Evolutionary conservation across 2,113 vertebrate species (phyloP).

Genomic region (Mus musculus): DNA sequence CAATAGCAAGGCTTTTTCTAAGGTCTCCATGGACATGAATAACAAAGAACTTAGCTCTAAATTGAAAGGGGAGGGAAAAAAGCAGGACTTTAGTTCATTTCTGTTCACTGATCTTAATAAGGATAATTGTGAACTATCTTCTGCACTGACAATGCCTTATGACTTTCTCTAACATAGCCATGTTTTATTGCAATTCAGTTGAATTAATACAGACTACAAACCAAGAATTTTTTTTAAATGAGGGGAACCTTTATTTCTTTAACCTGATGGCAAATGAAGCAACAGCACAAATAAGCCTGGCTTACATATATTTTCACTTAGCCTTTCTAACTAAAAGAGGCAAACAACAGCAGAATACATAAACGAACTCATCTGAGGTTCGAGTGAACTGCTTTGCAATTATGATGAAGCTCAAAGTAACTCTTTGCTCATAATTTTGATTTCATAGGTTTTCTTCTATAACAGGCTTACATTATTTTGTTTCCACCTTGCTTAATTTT

Average conservation of each 20-base stretch:
- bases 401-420: conserved; percentile 45
- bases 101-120: neutral
- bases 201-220: neutral
- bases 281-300: neutral
- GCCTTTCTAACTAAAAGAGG: neutral
- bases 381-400: conserved; percentile 1
- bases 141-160: neutral
- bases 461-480: neutral
- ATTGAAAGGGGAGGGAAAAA: neutral
- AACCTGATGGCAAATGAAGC: neutral
- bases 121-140: neutral
- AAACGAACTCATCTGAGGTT: conserved; percentile 27
- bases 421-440: neutral
- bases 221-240: neutral
- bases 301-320: neutral
- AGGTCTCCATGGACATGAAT: neutral
- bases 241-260: conserved; percentile 25
- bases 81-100: conserved; percentile 10
- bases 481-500: conserved; percentile 9
- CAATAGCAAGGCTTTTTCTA: neutral
- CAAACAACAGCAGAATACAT: neutral
- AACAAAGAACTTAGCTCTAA: neutral
- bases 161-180: neutral
- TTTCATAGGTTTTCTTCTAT: conserved; percentile 12
- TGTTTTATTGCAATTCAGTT: neutral